phyloP scores from a whole-genome alignment of 2,113 vertebrate species.

The Cavia aperea region DNA sequence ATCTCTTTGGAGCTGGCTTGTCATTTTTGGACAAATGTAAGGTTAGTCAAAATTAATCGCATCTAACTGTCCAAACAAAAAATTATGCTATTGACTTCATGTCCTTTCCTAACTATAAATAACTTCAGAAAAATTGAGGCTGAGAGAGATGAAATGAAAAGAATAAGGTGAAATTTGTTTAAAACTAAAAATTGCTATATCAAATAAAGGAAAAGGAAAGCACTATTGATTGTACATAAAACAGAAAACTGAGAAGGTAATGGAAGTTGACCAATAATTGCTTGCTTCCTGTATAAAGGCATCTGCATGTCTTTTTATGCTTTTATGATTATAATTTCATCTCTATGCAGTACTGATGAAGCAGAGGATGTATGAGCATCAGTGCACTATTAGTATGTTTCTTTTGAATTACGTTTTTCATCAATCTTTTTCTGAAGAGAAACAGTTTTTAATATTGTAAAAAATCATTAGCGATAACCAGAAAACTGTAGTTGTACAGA shows the following conservation, averaged over 20 bases:
- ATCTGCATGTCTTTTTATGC: slow-evolving; percentile 47
- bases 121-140: slow-evolving; percentile 34
- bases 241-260: slow-evolving; percentile 62
- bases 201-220: slow-evolving; percentile 51
- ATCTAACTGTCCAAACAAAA: neutral
- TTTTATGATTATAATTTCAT: slow-evolving; percentile 65
- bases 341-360: slow-evolving; percentile 54
- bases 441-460: slow-evolving; percentile 48
- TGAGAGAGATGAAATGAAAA: slow-evolving; percentile 47
- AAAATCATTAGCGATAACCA: slow-evolving; percentile 41
- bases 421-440: slow-evolving; percentile 40
- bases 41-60: neutral
- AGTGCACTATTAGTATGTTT: slow-evolving; percentile 49
- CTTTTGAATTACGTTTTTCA: slow-evolving; percentile 48
- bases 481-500: slow-evolving; percentile 31
- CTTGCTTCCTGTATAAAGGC: slow-evolving; percentile 35
- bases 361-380: slow-evolving; percentile 47
- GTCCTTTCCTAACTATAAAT: slow-evolving; percentile 5
- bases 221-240: slow-evolving; percentile 54
- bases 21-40: neutral
- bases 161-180: slow-evolving; percentile 35
- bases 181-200: slow-evolving; percentile 47
- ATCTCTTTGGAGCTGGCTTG: neutral
- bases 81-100: neutral
- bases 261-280: slow-evolving; percentile 45